A percentile compares a stretch with the other conserved stretches of the same genome.
These are phyloP conservation scores for Clarias fuscus DNA, from an alignment of 2,797 vertebrate genomes.

Conservation along the genomic window DNA sequence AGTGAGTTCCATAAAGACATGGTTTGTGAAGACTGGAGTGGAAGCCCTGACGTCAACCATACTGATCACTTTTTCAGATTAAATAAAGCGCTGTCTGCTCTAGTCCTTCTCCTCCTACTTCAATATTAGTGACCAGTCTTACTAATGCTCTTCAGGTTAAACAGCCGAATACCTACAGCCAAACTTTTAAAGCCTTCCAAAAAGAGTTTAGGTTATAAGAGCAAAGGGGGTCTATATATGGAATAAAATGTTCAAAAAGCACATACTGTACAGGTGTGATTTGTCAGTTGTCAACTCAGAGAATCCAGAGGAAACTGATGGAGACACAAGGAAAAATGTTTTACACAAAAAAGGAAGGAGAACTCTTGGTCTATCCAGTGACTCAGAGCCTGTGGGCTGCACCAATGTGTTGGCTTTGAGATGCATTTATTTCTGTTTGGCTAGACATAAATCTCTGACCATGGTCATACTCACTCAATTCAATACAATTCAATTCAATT, in stretches of 20 bases:
- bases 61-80: background rate
- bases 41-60: background rate
- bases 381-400: background rate
- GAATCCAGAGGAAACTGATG: background rate
- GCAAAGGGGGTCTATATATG: background rate
- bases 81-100: background rate
- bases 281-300: background rate
- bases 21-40: background rate
- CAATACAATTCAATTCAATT: no score
- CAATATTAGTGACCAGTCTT: background rate
- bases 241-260: background rate
- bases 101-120: background rate
- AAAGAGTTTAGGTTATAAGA: background rate
- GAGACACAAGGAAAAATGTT: background rate
- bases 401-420: background rate
- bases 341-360: background rate
- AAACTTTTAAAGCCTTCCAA: background rate
- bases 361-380: background rate
- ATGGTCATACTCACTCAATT: background rate
- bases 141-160: background rate
- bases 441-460: background rate
- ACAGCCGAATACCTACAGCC: background rate
- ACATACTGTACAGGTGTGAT: background rate
- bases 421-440: conserved; percentile 1
- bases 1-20: background rate